These are phyloP conservation scores for Thereva nobilitata DNA, from an alignment of 2,888 invertebrate genomes.

Conservation along the genomic window DNA sequence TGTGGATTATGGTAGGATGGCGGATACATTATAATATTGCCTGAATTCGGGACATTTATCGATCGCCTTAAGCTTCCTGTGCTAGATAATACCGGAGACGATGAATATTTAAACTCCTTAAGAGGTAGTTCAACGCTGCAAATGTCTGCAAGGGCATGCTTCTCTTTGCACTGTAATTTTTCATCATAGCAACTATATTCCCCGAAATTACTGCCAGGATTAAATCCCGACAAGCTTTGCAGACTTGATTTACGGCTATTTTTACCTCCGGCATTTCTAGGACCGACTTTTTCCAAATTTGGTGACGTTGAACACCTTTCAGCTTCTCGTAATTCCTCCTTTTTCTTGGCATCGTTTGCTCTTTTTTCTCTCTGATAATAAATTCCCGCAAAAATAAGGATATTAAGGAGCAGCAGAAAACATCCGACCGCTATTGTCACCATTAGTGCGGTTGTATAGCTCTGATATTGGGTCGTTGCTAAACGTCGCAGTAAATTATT, in stretches of 20 bases:
- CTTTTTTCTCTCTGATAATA: conserved; percentile 78
- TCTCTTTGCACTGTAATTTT: conserved; percentile 61
- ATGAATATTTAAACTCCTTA: conserved; percentile 66
- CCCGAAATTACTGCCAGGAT: conserved; percentile 59
- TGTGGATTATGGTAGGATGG: conserved; percentile 43
- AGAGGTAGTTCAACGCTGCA: conserved; percentile 66
- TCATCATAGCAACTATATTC: conserved; percentile 72
- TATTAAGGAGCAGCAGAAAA: conserved; percentile 77
- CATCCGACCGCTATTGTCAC: conserved; percentile 87
- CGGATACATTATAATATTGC: conserved; percentile 42
- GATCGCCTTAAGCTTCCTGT: conserved; percentile 50
- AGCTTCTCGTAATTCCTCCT: conserved; percentile 73
- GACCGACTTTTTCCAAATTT: conserved; percentile 52
- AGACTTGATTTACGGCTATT: conserved; percentile 63
- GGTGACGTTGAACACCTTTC: conserved; percentile 65
- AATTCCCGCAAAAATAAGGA: conserved; percentile 86
- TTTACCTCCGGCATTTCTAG: conserved; percentile 41
- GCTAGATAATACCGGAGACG: conserved; percentile 51
- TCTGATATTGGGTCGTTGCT: conserved; percentile 80
- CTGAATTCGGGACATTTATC: not conserved
- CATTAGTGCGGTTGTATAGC: conserved; percentile 84
- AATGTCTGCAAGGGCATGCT: conserved; percentile 66
- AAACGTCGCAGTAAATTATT: conserved; percentile 74
- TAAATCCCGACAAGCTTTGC: conserved; percentile 54
- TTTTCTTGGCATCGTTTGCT: conserved; percentile 70